Percentiles rank a stretch among this genome's conserved stretches.
phyloP scores from a whole-genome alignment of 2,113 vertebrate genomes.

The Sterrhoptilus dennistouni region DNA sequence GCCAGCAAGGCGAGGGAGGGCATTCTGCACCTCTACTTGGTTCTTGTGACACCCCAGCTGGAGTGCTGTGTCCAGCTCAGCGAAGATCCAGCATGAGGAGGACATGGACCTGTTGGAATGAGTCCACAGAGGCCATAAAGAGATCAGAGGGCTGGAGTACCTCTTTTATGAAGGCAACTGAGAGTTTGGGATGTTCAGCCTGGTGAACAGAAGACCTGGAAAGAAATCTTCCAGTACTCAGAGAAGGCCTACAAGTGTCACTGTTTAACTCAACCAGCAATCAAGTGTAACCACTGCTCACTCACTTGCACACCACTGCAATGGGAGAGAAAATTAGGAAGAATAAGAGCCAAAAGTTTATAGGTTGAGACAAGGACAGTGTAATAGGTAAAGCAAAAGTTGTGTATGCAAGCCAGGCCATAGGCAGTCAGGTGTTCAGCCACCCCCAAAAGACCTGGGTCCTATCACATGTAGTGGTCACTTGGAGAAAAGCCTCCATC shows the following conservation, averaged over 20 bases:
- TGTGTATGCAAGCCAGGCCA: not conserved
- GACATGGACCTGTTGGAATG: not conserved
- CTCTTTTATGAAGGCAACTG: not conserved
- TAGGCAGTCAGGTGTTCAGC: not conserved
- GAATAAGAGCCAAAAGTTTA: not conserved
- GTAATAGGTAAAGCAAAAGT: not conserved
- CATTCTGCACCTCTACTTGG: accelerated
- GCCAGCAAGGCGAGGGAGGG: accelerated
- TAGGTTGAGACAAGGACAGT: not conserved
- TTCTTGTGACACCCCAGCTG: not conserved
- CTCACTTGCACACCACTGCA: not conserved
- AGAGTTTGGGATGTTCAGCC: not conserved
- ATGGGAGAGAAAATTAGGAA: not conserved
- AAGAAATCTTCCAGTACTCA: not conserved
- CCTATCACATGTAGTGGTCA: not conserved
- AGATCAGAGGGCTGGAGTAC: not conserved
- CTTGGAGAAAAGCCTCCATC: not conserved
- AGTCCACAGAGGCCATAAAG: not conserved
- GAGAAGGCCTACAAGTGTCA: not conserved
- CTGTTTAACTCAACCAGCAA: not conserved
- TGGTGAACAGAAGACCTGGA: not conserved
- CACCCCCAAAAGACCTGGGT: not conserved
- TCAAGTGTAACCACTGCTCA: not conserved
- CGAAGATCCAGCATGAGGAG: too few relatives aligned
- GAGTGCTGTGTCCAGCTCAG: not conserved